These are phyloP conservation scores for Rhingia rostrata DNA, from an alignment of 2,888 invertebrate genomes.

Conservation along the genomic window DNA sequence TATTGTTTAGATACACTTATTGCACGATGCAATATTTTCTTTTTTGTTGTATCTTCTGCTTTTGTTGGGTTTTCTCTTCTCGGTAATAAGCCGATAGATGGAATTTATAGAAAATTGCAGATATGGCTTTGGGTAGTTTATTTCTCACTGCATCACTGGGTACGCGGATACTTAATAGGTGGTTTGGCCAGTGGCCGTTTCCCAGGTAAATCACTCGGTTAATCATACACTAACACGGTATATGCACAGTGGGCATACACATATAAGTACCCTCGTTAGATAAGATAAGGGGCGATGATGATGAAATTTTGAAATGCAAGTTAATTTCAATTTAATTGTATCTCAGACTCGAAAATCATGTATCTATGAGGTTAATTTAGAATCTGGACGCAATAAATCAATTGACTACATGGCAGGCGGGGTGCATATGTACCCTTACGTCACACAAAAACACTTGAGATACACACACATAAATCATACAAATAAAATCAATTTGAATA, in stretches of 20 bases:
- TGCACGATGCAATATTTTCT: conserved; percentile 57
- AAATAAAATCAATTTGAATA: conserved; percentile 14
- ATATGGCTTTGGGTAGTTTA: conserved; percentile 37
- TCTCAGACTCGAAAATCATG: conserved; percentile 20
- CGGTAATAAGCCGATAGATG: conserved; percentile 60
- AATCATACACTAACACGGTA: conserved; percentile 44
- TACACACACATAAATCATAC: conserved; percentile 6
- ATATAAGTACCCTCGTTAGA: conserved; percentile 59
- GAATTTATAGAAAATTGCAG: conserved; percentile 30
- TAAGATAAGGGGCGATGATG: conserved; percentile 46
- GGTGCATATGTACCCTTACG: conserved; percentile 51
- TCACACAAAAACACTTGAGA: conserved; percentile 43
- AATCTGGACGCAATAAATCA: conserved; percentile 31
- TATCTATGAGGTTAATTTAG: conserved; percentile 5
- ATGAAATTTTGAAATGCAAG: conserved; percentile 26
- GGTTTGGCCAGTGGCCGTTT: conserved; percentile 20
- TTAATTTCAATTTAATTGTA: conserved; percentile 41
- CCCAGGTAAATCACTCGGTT: conserved; percentile 63
- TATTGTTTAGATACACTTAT: conserved; percentile 72
- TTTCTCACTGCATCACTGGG: neutral
- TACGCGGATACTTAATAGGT: conserved; percentile 43
- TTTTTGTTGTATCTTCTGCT: conserved; percentile 5
- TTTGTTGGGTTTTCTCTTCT: conserved; percentile 16
- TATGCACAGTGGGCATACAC: conserved; percentile 17
- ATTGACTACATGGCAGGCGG: conserved; percentile 34